A percentile compares a stretch with the other conserved stretches of the same genome.
Conservation (phyloP, 2,888 invertebrate species). For the Limnephilus marmoratus region DNA sequence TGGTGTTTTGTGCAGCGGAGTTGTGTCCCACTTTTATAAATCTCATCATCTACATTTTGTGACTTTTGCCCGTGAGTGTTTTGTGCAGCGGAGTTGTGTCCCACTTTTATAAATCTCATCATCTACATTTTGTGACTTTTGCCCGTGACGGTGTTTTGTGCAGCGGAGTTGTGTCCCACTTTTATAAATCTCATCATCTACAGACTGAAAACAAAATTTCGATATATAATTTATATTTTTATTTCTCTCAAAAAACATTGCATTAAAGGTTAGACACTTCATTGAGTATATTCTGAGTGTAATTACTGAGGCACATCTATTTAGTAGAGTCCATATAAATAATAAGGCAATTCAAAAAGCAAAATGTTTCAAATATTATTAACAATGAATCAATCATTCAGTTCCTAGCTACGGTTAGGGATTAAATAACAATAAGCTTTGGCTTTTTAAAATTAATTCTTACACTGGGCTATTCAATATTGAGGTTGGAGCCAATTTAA, state of each 20-base stretch:
- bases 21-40: neutral
- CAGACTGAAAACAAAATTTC: neutral
- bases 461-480: neutral
- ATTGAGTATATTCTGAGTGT: slow-evolving; percentile 23
- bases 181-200: neutral
- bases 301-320: slow-evolving; percentile 36
- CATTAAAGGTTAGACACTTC: slow-evolving; percentile 15
- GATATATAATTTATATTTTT: slow-evolving; percentile 31
- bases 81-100: neutral
- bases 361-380: neutral
- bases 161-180: neutral
- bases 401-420: neutral
- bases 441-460: slow-evolving; percentile 27
- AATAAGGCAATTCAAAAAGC: slow-evolving; percentile 25
- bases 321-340: neutral
- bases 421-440: slow-evolving; percentile 37
- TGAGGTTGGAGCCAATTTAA: neutral
- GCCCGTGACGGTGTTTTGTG: too few species aligned
- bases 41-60: neutral
- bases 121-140: too few species aligned
- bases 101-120: neutral
- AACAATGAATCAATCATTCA: slow-evolving; percentile 12
- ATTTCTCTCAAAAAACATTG: slow-evolving; percentile 38
- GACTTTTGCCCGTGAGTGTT: too few species aligned
- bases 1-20: neutral